Base-by-base conservation (phyloP, 2,113 vertebrate species). In the Misgurnus mizolepis region DNA sequence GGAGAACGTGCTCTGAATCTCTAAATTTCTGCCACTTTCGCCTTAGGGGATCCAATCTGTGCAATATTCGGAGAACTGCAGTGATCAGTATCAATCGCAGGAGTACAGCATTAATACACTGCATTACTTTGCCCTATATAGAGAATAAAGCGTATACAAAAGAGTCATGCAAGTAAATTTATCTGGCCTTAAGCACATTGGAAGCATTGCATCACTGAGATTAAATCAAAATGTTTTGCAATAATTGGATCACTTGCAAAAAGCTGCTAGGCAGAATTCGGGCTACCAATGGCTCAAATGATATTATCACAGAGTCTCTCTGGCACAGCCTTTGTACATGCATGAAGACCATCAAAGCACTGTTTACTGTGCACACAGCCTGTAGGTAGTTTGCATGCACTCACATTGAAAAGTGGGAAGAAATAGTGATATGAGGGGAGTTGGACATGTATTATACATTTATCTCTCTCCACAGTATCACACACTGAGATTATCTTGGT, bases 401-500 rank as follows among this genome's bases (percentile, higher is more conserved):
- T n/a, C 27, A 40, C 49, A 40, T 5, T 56, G 55, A n/a, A 74
- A 22, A 74, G 71, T 61, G 69, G 27, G 34, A 9, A 56, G 15
- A 45, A 27, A 6, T 8, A 61, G 11, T n/a, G 56, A 22, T n/a
- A 40, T 60, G 53, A 73, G 55, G 4, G 50, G 18, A 9, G 15
- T 50, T 50, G 14, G 22, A 64, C 34, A 58, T 53, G n/a, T 79
- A 14, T 53, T 53, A 80, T 83, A 80, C 83, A 65, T 86, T 85
- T 77, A 61, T 76, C 39, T 80, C 39, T 80, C 73, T 75, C 78
- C 53, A 76, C 82, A 84, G 77, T 67, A 76, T 84, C 75, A 83
- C 82, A 56, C 39, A 78, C 34, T 27, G 5, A 73, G 40, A 34
- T 62, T 58, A 58, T 8, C 17, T 58, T 58, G 55, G 17, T 58